Conservation (phyloP, 2,797 vertebrate genomes). For the Rhinoraja longicauda region DNA sequence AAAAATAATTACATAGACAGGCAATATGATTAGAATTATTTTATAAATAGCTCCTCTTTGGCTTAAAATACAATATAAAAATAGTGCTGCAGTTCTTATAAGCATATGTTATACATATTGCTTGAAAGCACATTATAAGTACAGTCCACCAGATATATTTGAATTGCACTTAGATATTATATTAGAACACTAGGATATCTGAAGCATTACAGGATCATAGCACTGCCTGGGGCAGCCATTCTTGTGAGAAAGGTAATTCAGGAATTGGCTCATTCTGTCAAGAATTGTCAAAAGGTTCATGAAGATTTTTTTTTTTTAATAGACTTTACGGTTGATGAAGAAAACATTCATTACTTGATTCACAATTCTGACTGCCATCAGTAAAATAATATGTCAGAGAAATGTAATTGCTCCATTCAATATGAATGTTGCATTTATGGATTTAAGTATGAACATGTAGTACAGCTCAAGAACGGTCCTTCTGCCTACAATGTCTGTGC, state of each 20-base stretch:
- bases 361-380: background rate
- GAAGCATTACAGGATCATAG: background rate
- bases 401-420: background rate
- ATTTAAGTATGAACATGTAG: too few relatives aligned
- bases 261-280: background rate
- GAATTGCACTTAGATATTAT: background rate
- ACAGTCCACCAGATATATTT: background rate
- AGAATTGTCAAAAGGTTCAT: background rate
- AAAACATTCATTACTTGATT: background rate
- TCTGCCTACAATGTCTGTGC: too few relatives aligned
- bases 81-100: background rate
- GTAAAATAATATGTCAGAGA: background rate
- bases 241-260: background rate
- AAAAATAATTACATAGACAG: background rate
- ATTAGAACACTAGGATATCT: background rate
- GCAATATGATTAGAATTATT: background rate
- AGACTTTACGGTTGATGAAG: background rate
- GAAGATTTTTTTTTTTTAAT: background rate
- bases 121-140: background rate
- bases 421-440: background rate
- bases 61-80: background rate
- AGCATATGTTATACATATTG: background rate
- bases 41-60: background rate
- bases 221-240: background rate
- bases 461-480: too few relatives aligned